Percentiles rank a stretch among this genome's conserved stretches.
phyloP scores from a whole-genome alignment of 2,888 invertebrate species.

The Busseola fusca region DNA sequence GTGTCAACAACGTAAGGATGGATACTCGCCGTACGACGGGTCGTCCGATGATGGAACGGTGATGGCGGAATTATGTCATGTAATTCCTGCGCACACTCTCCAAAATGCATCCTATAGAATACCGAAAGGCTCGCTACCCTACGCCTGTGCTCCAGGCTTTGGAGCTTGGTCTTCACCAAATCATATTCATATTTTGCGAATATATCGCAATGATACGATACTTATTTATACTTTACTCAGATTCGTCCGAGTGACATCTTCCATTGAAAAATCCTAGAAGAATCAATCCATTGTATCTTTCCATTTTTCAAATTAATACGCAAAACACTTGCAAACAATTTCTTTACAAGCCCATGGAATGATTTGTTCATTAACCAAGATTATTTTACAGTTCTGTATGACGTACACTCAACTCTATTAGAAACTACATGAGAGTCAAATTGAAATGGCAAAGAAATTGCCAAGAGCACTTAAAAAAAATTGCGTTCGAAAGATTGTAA shows the following conservation, averaged over 20 bases:
- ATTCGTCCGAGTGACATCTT: background rate
- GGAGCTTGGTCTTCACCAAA: no score
- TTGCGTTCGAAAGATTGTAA: conserved; percentile 61
- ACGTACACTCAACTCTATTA: conserved; percentile 19
- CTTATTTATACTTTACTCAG: no score
- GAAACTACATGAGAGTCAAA: conserved; percentile 1
- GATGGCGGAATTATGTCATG: no score
- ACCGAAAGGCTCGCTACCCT: no score
- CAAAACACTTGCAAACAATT: conserved; percentile 72
- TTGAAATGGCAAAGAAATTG: conserved; percentile 19
- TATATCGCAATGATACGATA: no score
- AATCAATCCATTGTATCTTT: conserved; percentile 64
- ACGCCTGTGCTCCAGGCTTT: no score
- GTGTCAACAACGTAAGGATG: no score
- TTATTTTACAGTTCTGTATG: background rate
- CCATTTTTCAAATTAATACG: conserved; percentile 64
- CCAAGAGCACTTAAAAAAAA: conserved; percentile 38
- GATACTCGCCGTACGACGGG: no score
- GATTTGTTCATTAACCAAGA: conserved; percentile 67
- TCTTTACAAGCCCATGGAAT: conserved; percentile 64
- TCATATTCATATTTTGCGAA: no score
- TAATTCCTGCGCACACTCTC: no score
- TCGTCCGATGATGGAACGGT: no score
- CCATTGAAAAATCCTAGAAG: conserved; percentile 9
- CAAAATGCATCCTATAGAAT: no score